These are phyloP conservation scores for Orchesellides sinensis DNA, from an alignment of 2,888 invertebrate species.

Conservation along the genomic window DNA sequence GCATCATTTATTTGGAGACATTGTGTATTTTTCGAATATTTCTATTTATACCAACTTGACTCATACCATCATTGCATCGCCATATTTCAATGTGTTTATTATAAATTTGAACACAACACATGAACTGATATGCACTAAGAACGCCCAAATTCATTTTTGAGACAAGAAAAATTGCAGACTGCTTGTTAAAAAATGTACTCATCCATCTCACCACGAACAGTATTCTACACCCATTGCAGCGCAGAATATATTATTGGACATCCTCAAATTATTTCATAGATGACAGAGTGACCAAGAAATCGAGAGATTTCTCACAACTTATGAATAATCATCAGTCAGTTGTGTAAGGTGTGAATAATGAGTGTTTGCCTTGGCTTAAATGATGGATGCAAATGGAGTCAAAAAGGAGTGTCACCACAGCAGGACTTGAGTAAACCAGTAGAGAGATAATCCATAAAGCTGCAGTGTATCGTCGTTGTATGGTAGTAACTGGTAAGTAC, in stretches of 20 bases:
- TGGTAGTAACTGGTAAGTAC: conserved; percentile 25
- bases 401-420: conserved; percentile 48
- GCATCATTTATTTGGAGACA: too few relatives aligned
- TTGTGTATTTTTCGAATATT: too few relatives aligned
- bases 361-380: conserved; percentile 58
- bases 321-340: conserved; percentile 54
- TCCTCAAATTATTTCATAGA: conserved; percentile 49
- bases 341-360: conserved; percentile 57
- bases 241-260: neutral
- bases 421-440: conserved; percentile 18
- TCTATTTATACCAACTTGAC: too few relatives aligned
- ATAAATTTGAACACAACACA: too few relatives aligned
- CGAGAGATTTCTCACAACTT: conserved; percentile 37
- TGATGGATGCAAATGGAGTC: conserved; percentile 46
- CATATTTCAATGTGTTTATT: too few relatives aligned
- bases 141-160: neutral
- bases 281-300: conserved; percentile 23
- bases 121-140: too few relatives aligned
- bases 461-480: neutral
- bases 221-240: too few relatives aligned
- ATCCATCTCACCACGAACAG: too few relatives aligned
- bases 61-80: too few relatives aligned
- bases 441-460: conserved; percentile 15
- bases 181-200: too few relatives aligned
- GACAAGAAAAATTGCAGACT: neutral